Base-by-base conservation (phyloP, 2,113 vertebrate species). In the Chascanopsetta lugubris region DNA sequence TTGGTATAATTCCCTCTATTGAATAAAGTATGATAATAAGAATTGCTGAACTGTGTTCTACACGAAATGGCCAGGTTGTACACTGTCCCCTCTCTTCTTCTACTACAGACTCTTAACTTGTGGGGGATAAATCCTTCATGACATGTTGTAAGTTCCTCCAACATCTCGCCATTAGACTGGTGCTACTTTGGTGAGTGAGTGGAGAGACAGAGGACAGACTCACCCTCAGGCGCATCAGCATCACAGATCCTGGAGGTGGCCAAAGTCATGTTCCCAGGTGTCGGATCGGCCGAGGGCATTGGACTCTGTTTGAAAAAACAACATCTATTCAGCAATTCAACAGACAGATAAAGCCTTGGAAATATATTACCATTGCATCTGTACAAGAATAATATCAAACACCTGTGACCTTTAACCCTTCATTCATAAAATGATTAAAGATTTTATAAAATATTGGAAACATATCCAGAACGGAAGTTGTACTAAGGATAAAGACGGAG, bases 211-310 rank as follows among this genome's bases (percentile, higher is more conserved):
- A 80, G 65, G 51, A 56, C 53, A 67, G 48, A 86, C 92, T 92
- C 92, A 98, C 97, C 96, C 93, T 94, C 92, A 61, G 96, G 96
- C 30, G 96, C 97, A 60, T 96, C 91, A n/a, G 96, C 96, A 82
- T 96, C 96, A 89, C 97, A 99, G 69, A 88, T 93, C 86, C 90
- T 95, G 25, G 93, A 88, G 47, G 91, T 85, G 80, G 68, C 17
- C 75, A 67, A 24, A 83, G 93, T 82, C 72, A 81, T 66, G 90
- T 97, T 86, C 67, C 82, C 84, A 42, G 79, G 55, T 46, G 69
- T 32, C 20, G 69, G 63, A 57, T 63, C 63, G 30, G 65, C 22
- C 57, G 82, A 61, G 15, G 85, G 74, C 64, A 71, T 55, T 56
- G 67, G 77, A 43, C 38, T 83, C 83, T 82, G 70, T 43, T 40